phyloP scores from a whole-genome alignment of 2,888 invertebrate genomes.

The Cosmorhoe ocellata region DNA sequence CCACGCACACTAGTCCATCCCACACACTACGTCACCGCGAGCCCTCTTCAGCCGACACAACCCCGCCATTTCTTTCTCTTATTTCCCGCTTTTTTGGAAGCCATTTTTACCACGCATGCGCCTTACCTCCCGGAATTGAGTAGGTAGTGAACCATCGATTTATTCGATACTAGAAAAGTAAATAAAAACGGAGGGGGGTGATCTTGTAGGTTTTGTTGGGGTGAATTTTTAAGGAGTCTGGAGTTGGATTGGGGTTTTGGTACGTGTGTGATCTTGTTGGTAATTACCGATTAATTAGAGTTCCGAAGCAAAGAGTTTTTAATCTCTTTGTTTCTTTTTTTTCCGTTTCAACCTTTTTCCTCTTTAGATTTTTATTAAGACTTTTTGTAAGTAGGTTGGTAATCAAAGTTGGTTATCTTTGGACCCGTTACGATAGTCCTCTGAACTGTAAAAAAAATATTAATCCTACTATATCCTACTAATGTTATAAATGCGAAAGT shows the following conservation, averaged over 20 bases:
- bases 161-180: conserved; percentile 57
- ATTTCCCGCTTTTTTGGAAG: conserved; percentile 74
- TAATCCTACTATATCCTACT: no score
- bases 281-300: conserved; percentile 16
- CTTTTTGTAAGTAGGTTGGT: no score
- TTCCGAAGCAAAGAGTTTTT: conserved; percentile 2
- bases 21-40: conserved; percentile 38
- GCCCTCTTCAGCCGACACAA: conserved; percentile 45
- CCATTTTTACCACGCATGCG: conserved; percentile 79
- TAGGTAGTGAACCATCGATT: conserved; percentile 75
- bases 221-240: conserved; percentile 34
- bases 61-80: conserved; percentile 74
- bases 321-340: background rate
- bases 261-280: conserved; percentile 19
- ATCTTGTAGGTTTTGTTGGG: conserved; percentile 37
- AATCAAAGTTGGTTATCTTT: no score
- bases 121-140: conserved; percentile 29
- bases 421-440: no score
- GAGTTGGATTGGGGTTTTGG: conserved; percentile 22
- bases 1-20: conserved; percentile 18
- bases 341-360: background rate
- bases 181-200: conserved; percentile 55
- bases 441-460: no score
- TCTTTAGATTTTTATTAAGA: background rate
- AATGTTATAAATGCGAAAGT: no score